Evolutionary conservation across 1,140 invertebrate genomes (phyloP).

Genomic region (Plodia interpunctella): DNA sequence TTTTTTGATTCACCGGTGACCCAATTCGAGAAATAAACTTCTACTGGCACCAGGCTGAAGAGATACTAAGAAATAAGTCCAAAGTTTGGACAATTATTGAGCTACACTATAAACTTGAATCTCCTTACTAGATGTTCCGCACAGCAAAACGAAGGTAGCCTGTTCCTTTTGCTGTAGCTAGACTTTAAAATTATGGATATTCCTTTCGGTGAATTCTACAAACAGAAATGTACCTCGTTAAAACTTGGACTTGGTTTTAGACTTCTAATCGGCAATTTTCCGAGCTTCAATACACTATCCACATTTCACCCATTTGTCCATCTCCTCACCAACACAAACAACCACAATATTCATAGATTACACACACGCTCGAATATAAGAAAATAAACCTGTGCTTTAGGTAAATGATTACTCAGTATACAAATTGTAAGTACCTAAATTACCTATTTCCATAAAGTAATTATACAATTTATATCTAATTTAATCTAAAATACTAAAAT

Average conservation of each 20-base stretch:
- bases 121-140: conserved; percentile 49
- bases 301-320: conserved; percentile 65
- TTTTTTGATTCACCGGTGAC: conserved; percentile 50
- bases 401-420: background rate
- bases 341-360: conserved; percentile 43
- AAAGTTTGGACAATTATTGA: conserved; percentile 40
- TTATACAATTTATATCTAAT: background rate
- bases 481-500: conserved; percentile 21
- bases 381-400: conserved; percentile 16
- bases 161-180: conserved; percentile 49
- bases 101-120: conserved; percentile 41
- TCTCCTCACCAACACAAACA: conserved; percentile 65
- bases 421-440: background rate
- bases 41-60: conserved; percentile 34
- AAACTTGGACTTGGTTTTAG: conserved; percentile 33
- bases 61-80: conserved; percentile 36
- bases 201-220: conserved; percentile 18
- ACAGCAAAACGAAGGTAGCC: conserved; percentile 61
- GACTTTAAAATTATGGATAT: conserved; percentile 10
- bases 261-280: conserved; percentile 32
- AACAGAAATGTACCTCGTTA: conserved; percentile 42
- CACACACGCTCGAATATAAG: conserved; percentile 37
- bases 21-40: conserved; percentile 37
- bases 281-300: conserved; percentile 49
- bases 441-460: background rate